phyloP scores from a whole-genome alignment of 2,888 invertebrate genomes.

The Dynastes hyllus region DNA sequence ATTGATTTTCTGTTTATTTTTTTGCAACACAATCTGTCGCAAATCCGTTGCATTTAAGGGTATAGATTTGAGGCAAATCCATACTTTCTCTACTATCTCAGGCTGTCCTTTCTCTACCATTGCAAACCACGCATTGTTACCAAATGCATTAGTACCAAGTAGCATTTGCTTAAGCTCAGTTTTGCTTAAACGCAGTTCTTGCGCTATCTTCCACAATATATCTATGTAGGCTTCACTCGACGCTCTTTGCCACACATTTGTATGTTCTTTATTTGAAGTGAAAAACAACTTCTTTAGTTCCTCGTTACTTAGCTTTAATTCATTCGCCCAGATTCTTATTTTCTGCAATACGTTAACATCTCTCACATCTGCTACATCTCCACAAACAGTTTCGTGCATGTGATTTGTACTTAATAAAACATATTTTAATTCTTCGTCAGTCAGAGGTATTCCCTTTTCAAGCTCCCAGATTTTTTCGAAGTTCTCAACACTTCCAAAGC shows the following conservation, averaged over 20 bases:
- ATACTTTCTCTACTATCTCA: background rate
- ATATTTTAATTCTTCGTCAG: background rate
- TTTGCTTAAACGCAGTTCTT: background rate
- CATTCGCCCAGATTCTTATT: background rate
- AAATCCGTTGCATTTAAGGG: background rate
- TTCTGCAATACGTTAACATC: background rate
- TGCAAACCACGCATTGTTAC: background rate
- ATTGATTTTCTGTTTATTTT: background rate
- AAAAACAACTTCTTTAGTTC: background rate
- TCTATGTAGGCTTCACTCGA: background rate
- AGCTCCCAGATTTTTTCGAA: background rate
- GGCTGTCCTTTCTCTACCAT: background rate
- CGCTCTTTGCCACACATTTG: background rate
- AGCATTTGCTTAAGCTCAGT: background rate
- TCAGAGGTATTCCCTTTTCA: background rate
- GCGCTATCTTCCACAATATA: background rate
- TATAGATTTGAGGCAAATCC: background rate
- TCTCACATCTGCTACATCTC: background rate
- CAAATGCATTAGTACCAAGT: background rate
- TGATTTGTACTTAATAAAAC: background rate
- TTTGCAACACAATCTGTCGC: background rate
- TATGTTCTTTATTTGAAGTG: background rate
- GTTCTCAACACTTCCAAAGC: background rate
- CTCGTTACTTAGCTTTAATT: background rate
- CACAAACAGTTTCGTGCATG: background rate